These are phyloP conservation scores for Mesocentrotus franciscanus DNA, from an alignment of 53 echinoderm and acorn worm species.

Conservation along the genomic window DNA sequence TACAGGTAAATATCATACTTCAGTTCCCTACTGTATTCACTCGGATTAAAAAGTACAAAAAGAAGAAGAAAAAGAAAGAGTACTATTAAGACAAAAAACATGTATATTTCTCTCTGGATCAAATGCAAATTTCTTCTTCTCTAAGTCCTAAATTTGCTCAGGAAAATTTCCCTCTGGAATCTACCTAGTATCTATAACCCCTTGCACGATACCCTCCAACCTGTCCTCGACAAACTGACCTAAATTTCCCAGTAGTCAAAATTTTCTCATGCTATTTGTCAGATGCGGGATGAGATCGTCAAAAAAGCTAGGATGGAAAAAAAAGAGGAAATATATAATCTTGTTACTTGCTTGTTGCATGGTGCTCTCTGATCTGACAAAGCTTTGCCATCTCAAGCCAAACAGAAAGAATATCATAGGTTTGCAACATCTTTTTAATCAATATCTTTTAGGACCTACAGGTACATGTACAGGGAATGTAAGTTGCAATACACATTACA, in stretches of 20 bases:
- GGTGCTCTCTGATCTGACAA: neutral
- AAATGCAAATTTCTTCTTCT: neutral
- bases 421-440: neutral
- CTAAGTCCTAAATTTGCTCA: neutral
- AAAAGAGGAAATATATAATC: neutral
- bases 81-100: neutral
- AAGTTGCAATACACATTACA: too few species aligned
- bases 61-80: too few species aligned
- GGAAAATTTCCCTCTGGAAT: conserved; percentile 22
- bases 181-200: neutral
- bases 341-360: neutral
- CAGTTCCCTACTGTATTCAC: too few species aligned
- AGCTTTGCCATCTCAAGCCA: neutral
- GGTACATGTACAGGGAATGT: too few species aligned
- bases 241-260: conserved; percentile 14
- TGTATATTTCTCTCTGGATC: neutral
- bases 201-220: neutral
- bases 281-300: neutral
- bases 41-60: too few species aligned
- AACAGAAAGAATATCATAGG: neutral
- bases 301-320: neutral
- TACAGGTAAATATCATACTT: too few species aligned
- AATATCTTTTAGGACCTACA: neutral
- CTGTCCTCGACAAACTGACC: neutral
- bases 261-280: neutral